Percentiles rank a stretch among this genome's conserved stretches.
Evolutionary conservation across 1,140 invertebrate genomes (phyloP).

Genomic region (Neotoxoptera formosana): DNA sequence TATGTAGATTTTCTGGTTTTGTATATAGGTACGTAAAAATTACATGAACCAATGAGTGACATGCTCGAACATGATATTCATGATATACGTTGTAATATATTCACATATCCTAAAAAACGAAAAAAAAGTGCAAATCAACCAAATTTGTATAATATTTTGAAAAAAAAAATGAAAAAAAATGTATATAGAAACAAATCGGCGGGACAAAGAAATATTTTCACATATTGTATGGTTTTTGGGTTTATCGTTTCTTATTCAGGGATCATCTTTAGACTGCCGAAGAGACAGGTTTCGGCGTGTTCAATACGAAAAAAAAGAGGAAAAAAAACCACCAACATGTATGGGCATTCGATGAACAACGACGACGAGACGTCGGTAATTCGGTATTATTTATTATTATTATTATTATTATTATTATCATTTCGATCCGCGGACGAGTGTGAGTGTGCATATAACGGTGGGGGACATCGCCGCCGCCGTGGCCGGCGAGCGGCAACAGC

Average conservation of each 20-base stretch:
- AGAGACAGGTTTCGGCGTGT: not conserved
- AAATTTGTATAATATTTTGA: not conserved
- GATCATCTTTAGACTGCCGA: not conserved
- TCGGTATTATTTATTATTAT: slow-evolving; percentile 16
- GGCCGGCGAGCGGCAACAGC: not conserved
- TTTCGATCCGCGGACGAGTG: not conserved
- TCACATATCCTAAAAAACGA: not conserved
- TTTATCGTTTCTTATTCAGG: not conserved
- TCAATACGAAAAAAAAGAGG: not conserved
- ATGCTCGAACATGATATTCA: no score
- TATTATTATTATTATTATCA: not conserved
- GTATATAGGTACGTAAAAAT: not conserved
- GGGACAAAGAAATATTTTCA: not conserved
- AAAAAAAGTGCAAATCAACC: not conserved
- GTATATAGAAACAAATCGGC: not conserved
- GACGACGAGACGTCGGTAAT: not conserved
- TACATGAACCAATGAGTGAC: not conserved
- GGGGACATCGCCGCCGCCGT: not conserved
- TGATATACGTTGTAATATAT: no score
- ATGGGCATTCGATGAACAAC: not conserved
- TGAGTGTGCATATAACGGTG: slow-evolving; percentile 5
- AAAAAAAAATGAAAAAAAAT: no score
- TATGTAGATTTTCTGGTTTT: not conserved
- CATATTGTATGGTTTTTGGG: not conserved
- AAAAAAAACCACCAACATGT: not conserved